phyloP scores from a whole-genome alignment of 1,140 invertebrate genomes.

The Brachionus rubens region DNA sequence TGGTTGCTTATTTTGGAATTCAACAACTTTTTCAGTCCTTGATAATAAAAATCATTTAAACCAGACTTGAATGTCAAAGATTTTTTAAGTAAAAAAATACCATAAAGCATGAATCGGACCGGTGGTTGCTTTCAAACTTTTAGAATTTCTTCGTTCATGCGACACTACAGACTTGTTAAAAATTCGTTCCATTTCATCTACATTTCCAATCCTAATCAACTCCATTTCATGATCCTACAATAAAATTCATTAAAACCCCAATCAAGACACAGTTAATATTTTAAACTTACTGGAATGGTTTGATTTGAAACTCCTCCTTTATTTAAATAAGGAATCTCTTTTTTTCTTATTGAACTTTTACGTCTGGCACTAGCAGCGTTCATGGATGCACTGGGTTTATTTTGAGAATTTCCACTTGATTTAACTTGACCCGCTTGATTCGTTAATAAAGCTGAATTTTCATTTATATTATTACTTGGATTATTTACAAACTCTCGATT shows the following conservation, averaged over 20 bases:
- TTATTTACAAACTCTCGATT: no score
- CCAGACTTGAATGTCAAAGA: no score
- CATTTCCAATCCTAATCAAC: slow-evolving; percentile 12
- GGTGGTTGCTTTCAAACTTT: slow-evolving; percentile 26
- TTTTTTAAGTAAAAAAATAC: neutral
- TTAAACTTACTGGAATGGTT: neutral
- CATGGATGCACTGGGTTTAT: no score
- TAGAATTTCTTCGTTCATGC: slow-evolving; percentile 13
- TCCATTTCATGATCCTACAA: slow-evolving; percentile 15
- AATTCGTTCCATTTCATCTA: slow-evolving; percentile 29
- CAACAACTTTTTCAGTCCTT: slow-evolving; percentile 21
- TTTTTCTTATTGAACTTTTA: no score
- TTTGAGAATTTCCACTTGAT: no score
- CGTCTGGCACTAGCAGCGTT: no score
- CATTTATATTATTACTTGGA: no score
- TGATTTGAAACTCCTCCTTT: neutral
- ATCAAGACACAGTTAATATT: neutral
- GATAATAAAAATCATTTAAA: no score
- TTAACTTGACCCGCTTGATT: no score
- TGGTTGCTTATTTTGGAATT: neutral
- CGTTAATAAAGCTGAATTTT: no score
- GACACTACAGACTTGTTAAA: neutral
- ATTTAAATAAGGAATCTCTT: no score
- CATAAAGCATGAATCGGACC: slow-evolving; percentile 23
- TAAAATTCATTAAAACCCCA: no score